These are phyloP conservation scores for Eucera pruinosa DNA, from an alignment of 2,888 invertebrate genomes.

Conservation along the genomic window DNA sequence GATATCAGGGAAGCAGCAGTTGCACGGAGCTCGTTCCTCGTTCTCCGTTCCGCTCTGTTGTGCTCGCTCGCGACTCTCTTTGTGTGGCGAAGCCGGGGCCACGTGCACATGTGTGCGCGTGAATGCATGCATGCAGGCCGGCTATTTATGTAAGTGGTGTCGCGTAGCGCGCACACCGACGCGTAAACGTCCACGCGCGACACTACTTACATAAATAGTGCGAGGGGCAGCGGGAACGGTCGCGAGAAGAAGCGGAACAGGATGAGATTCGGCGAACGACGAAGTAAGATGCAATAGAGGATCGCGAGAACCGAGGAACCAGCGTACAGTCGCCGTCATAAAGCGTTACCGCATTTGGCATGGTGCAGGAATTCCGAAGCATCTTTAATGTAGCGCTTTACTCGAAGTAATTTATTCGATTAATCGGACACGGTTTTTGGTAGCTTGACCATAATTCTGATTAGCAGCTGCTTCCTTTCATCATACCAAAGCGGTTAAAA, in stretches of 20 bases:
- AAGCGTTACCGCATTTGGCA: no score
- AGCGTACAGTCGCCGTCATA: no score
- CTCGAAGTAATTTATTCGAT: no score
- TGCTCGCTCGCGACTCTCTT: no score
- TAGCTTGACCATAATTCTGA: no score
- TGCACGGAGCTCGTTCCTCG: constrained; percentile 46
- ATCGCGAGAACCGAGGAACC: constrained; percentile 13
- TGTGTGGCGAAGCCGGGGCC: no score
- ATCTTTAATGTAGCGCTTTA: no score
- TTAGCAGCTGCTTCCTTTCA: no score
- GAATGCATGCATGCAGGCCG: constrained; percentile 3
- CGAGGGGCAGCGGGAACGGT: neutral
- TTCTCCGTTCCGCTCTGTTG: neutral
- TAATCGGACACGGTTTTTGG: no score
- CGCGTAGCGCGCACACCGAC: constrained; percentile 30
- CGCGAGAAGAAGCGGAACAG: constrained; percentile 1
- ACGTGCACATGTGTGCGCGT: no score
- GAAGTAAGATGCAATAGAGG: neutral
- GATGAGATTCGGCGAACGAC: neutral
- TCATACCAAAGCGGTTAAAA: no score
- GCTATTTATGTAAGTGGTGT: constrained; percentile 49
- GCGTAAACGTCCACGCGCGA: constrained; percentile 45
- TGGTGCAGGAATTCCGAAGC: no score
- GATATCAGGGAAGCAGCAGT: constrained; percentile 56
- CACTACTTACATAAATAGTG: constrained; percentile 56